Conservation (phyloP, 2,888 invertebrate species). For the Flexamia atlantica region DNA sequence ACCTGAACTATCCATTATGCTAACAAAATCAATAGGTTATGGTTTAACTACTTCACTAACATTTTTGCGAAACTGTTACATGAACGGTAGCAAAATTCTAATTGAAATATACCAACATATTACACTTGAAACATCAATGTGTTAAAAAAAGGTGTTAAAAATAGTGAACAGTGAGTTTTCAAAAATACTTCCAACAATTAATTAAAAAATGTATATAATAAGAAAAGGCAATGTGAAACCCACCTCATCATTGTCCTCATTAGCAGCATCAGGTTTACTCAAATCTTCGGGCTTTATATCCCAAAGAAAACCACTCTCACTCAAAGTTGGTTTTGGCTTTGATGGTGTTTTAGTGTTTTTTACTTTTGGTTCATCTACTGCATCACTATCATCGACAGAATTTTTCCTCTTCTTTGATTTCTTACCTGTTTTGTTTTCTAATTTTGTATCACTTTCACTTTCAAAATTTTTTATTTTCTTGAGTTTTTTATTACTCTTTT, state of each 20-base stretch:
- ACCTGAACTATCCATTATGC: too few relatives aligned
- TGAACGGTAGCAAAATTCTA: too few relatives aligned
- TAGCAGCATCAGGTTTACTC: slow-evolving; percentile 51
- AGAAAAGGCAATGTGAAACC: background rate
- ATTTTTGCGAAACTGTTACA: too few relatives aligned
- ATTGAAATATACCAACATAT: too few relatives aligned
- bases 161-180: too few relatives aligned
- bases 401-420: slow-evolving; percentile 44
- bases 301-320: slow-evolving; percentile 64
- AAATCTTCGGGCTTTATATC: slow-evolving; percentile 65
- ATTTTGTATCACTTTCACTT: slow-evolving; percentile 46
- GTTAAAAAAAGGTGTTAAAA: too few relatives aligned
- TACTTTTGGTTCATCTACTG: slow-evolving; percentile 61
- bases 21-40: too few relatives aligned
- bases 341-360: slow-evolving; percentile 63
- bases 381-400: slow-evolving; percentile 63
- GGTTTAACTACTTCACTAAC: too few relatives aligned
- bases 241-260: slow-evolving; percentile 57
- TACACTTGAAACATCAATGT: too few relatives aligned
- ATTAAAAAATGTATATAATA: too few relatives aligned
- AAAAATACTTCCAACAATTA: too few relatives aligned
- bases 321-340: slow-evolving; percentile 61
- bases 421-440: slow-evolving; percentile 34
- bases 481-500: slow-evolving; percentile 42
- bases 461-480: slow-evolving; percentile 53